Evolutionary conservation across 2,888 invertebrate species (phyloP), one percentile per base, ranked within the genome.

Genomic region (Morpho achilles): DNA sequence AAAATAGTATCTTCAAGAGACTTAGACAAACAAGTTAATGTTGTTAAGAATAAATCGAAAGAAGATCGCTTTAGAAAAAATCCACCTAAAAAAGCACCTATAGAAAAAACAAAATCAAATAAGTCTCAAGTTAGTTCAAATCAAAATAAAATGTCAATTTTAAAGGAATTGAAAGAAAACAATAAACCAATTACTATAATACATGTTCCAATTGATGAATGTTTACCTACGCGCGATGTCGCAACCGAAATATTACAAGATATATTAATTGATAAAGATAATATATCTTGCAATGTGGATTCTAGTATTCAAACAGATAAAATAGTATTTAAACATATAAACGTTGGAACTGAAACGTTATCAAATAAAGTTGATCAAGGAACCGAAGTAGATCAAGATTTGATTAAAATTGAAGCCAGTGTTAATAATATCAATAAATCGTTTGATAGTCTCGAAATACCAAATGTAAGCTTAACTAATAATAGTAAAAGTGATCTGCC

Each of bases 361-460:
- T 69, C 73, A 40, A 62, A 60, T 43, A 72, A 65, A 53, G 60
- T 72, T 1, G 74, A 82, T 64, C 72, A 69, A 67, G 60, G 69
- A 4, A 84, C 80, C 41, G 74, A 80, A 67, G 77, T 74, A 58
- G 72, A 74, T 53, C 67, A 69, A 56, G 65, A 73, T 62, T 67
- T 73, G 8, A 66, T 71, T 41, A 62, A 67, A n/a, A 64, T 68
- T 56, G 74, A 67, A 59, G 67, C 67, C 22, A 61, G 46, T 59
- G 70, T 77, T 63, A 75, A 75, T 7, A 75, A 81, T 56, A 55
- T 71, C 9, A 73, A 72, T 58, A 69, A 77, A 59, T 64, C 72
- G 49, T 87, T 79, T 67, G 89, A 87, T 69, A 82, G 74, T 71
- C 85, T 89, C 22, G 76, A 82, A 62, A 82, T 89, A 82, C 89